Base-by-base conservation (phyloP, 2,797 vertebrate species). In the Sebastes minor region DNA sequence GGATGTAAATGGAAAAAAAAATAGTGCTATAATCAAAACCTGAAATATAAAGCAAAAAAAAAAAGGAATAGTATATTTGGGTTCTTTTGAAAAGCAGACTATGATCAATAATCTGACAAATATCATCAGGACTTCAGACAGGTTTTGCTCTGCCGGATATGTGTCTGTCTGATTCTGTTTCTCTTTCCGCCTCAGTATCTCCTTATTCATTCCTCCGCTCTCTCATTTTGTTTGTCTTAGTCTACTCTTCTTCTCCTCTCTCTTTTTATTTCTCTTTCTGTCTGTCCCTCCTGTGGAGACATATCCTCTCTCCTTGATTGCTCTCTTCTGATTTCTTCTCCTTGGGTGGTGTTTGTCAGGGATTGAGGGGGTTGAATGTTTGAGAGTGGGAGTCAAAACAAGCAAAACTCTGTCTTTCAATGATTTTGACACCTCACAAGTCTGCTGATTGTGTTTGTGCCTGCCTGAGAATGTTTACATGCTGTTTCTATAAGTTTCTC, bases 221-320 rank as follows among this genome's bases (percentile, higher is more conserved):
- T 73, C 25, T 87, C 49, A 25, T 66, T 78, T 72, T 85, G 25
- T 84, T 63, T 74, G 14, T 80, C 81, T 84, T 63, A 72, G 11
- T 80, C 81, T 80, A 25, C 60, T 55, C 67, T 61, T 28, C 2
- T 71, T 8, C 16, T 42, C 61, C 16, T 32, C 18, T 28, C 28
- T 33, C 20, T 32, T 49, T 74, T 9, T 32, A 71, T 52, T 16
- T 80, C 63, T 20, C 52, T 78, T 35, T 62, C 77, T 77, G 56
- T 78, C 80, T 73, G 76, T 85, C 86, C 86, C 87, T 91, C 92
- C 91, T 81, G 90, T 68, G 65, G 91, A 86, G 93, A 85, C 82
- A 76, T 71, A 86, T 90, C 81, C 81, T 89, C 79, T 76, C 78
- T 75, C 84, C 89, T 93, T 94, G 93, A 94, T 95, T 94, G 91